phyloP scores from a whole-genome alignment of 1,140 invertebrate species.

The Panagrolaimus sp. region DNA sequence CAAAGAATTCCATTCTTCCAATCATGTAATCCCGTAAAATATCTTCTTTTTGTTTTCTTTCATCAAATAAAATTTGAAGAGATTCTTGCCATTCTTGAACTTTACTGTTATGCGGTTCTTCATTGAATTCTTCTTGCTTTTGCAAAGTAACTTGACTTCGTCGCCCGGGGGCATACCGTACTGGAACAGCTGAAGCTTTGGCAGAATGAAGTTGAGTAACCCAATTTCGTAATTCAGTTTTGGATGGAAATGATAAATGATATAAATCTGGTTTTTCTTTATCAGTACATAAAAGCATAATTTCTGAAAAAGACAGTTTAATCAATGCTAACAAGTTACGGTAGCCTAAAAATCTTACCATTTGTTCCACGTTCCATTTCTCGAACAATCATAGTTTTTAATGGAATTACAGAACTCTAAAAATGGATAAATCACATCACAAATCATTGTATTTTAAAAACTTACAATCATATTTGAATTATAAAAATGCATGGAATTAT shows the following conservation, averaged over 20 bases:
- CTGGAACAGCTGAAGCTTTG: conserved; percentile 27
- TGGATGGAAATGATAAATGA: conserved; percentile 25
- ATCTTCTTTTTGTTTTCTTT: conserved; percentile 25
- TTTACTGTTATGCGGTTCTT: conserved; percentile 25
- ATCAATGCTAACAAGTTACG: no score
- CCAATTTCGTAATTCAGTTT: conserved; percentile 35
- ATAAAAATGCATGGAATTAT: not conserved
- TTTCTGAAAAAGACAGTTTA: not conserved
- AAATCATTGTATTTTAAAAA: not conserved
- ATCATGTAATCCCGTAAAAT: conserved; percentile 34
- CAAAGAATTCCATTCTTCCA: conserved; percentile 38
- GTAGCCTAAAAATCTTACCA: no score
- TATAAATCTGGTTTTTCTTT: conserved; percentile 38
- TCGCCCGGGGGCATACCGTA: not conserved
- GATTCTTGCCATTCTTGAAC: conserved; percentile 32
- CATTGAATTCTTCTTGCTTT: conserved; percentile 22
- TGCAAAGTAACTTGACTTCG: not conserved
- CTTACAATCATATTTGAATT: conserved; percentile 13
- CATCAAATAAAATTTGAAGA: conserved; percentile 17
- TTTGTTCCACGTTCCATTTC: conserved; percentile 32
- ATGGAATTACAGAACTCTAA: conserved; percentile 34
- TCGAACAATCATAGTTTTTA: conserved; percentile 30
- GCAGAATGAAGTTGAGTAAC: conserved; percentile 33
- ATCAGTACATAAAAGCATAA: conserved; percentile 3
- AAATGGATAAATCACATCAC: no score